Conservation (phyloP, 2,888 invertebrate species). For the Rhopalosiphum nymphaeae region DNA sequence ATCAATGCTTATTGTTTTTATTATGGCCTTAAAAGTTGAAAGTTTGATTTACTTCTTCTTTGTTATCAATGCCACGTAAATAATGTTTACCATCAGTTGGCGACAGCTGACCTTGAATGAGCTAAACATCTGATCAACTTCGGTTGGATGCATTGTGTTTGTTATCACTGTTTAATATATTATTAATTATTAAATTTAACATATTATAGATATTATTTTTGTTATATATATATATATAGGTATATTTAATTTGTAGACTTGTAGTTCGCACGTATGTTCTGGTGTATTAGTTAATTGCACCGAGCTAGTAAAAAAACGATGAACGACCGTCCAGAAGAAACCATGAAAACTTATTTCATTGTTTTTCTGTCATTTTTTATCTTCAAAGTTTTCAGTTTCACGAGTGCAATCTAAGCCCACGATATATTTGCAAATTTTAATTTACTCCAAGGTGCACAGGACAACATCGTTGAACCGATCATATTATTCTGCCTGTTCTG, state of each 20-base stretch:
- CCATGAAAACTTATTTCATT: constrained; percentile 22
- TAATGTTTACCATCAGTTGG: background rate
- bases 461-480: background rate
- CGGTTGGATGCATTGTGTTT: constrained; percentile 62
- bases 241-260: constrained; percentile 14
- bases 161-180: constrained; percentile 57
- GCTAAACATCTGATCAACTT: constrained; percentile 54
- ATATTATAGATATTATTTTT: constrained; percentile 1
- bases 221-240: background rate
- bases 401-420: background rate
- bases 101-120: constrained; percentile 45
- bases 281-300: constrained; percentile 28
- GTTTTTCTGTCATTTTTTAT: constrained; percentile 1
- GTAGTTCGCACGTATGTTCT: background rate
- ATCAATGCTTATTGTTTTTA: no score
- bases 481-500: background rate
- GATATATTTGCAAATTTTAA: background rate
- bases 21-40: background rate
- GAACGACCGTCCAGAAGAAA: constrained; percentile 14
- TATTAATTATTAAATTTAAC: constrained; percentile 52
- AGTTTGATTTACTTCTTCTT: no score
- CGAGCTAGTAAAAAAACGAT: background rate
- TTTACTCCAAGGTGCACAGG: background rate
- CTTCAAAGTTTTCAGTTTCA: background rate
- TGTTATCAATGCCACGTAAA: constrained; percentile 53